Evolutionary conservation across 1,140 invertebrate species (phyloP).

Genomic region (Scylla paramamosain): DNA sequence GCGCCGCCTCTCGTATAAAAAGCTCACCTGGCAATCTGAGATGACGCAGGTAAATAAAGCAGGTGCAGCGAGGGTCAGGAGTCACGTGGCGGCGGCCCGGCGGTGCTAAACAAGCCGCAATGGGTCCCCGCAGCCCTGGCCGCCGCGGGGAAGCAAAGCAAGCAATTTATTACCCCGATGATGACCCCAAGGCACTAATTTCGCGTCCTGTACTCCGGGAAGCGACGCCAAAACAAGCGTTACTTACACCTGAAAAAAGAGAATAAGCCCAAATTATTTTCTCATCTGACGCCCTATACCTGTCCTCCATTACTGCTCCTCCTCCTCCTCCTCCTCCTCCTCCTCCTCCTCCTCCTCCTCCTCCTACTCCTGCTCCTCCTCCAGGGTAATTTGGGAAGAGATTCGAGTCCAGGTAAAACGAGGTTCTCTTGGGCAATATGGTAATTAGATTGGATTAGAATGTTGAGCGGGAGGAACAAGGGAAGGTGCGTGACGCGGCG

Average conservation of each 20-base stretch:
- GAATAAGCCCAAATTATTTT: background rate
- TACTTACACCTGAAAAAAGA: background rate
- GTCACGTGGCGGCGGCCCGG: background rate
- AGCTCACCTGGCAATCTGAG: background rate
- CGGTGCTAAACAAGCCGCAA: background rate
- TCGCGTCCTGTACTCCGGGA: background rate
- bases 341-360: too few species aligned
- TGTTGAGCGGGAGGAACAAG: background rate
- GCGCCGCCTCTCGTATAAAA: background rate
- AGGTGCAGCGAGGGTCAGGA: background rate
- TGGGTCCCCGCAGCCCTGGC: background rate
- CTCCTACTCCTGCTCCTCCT: too few species aligned
- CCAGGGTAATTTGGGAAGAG: background rate
- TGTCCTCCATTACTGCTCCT: background rate
- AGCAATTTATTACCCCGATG: background rate
- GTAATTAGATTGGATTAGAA: slow-evolving; percentile 24
- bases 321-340: too few species aligned
- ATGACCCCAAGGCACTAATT: background rate
- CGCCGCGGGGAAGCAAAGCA: background rate
- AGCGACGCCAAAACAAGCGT: background rate
- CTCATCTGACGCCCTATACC: background rate
- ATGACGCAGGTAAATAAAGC: background rate
- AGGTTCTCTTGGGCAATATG: slow-evolving; percentile 11
- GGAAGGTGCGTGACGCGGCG: background rate
- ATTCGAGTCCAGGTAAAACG: background rate